phyloP scores from a whole-genome alignment of 2,797 vertebrate species.

The Urophycis tenuis region DNA sequence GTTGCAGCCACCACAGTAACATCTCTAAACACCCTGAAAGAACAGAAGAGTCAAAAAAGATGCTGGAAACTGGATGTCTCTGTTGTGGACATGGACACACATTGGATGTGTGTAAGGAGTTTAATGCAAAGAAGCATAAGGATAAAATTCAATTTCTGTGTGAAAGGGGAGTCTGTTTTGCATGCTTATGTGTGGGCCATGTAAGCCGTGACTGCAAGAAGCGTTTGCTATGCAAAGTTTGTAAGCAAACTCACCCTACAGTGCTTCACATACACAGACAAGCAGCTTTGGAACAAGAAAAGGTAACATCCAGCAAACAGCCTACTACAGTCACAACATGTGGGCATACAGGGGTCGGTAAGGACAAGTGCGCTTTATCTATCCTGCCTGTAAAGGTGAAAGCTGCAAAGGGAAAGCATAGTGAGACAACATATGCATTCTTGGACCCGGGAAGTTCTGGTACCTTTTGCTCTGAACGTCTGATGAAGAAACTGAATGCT shows the following conservation, averaged over 20 bases:
- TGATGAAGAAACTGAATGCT: too few species aligned
- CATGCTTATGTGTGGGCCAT: neutral
- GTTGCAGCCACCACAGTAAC: neutral
- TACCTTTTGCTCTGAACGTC: too few species aligned
- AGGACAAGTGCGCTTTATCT: too few species aligned
- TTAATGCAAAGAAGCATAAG: neutral
- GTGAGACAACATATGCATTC: too few species aligned
- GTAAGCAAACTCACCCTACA: neutral
- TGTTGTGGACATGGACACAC: neutral
- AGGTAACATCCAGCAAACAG: too few species aligned
- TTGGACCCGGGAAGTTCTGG: too few species aligned
- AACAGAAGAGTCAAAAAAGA: too few species aligned
- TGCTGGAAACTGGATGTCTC: neutral
- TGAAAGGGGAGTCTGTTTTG: conserved; percentile 8
- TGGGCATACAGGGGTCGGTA: conserved; percentile 18
- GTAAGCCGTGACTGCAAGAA: neutral
- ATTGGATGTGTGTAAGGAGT: neutral
- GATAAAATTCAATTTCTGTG: neutral
- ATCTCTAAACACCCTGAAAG: too few species aligned
- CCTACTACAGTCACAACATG: too few species aligned
- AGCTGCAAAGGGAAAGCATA: too few species aligned
- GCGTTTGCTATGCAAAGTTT: neutral
- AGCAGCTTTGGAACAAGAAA: neutral
- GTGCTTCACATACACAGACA: neutral
- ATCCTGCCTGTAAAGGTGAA: too few species aligned